A percentile compares a stretch with the other conserved stretches of the same genome.
Evolutionary conservation across 2,797 vertebrate genomes (phyloP).

Genomic region (Alectoris magna): DNA sequence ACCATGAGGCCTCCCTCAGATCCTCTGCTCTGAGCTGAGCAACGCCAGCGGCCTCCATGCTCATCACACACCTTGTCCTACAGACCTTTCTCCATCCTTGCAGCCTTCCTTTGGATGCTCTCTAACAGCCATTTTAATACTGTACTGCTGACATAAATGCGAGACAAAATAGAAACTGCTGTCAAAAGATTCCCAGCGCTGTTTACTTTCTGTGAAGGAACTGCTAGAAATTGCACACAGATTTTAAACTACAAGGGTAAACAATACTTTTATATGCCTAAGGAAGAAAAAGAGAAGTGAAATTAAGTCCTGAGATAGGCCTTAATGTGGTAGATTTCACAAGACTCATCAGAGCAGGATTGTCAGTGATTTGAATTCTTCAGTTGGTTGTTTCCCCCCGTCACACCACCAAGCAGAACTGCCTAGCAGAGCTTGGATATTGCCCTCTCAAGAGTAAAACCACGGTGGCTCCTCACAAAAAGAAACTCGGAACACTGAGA

Average conservation of each 20-base stretch:
- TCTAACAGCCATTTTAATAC: too few relatives aligned
- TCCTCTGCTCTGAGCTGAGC: too few relatives aligned
- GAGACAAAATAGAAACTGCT: neutral
- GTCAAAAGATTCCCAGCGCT: neutral
- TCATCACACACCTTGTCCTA: too few relatives aligned
- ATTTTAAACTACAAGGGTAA: neutral
- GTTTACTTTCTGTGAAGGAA: neutral
- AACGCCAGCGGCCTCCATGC: too few relatives aligned
- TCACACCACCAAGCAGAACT: rapidly evolving
- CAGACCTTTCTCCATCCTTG: too few relatives aligned
- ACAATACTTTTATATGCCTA: neutral
- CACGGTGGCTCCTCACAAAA: neutral
- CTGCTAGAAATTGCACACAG: neutral
- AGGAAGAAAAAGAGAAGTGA: neutral
- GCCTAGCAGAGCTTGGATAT: neutral
- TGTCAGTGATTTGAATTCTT: neutral
- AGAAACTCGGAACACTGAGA: neutral
- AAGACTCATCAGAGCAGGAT: neutral
- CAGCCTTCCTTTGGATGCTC: too few relatives aligned
- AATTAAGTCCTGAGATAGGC: neutral
- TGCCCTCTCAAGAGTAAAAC: neutral
- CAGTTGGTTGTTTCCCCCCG: neutral
- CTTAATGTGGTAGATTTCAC: neutral
- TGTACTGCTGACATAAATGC: neutral
- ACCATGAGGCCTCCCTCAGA: too few relatives aligned